These are phyloP conservation scores for Podiceps cristatus DNA, from an alignment of 2,113 vertebrate species.

Conservation along the genomic window DNA sequence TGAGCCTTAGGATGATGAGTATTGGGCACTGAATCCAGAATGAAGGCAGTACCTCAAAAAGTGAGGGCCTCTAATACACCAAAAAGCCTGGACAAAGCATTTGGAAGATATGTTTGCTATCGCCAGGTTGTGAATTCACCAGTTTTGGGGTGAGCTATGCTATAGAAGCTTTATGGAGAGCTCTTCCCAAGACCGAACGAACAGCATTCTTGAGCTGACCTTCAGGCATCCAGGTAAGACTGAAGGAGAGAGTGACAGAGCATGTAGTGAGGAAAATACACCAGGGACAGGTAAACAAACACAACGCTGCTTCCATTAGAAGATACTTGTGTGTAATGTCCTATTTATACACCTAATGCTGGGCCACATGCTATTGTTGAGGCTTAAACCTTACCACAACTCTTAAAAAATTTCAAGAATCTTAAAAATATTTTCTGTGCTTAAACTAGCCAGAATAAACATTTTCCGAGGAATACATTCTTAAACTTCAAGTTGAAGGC, in stretches of 20 bases:
- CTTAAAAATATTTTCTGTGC: background rate
- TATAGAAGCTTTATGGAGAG: background rate
- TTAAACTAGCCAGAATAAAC: background rate
- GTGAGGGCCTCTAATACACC: background rate
- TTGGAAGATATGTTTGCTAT: background rate
- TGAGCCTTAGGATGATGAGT: conserved; percentile 1
- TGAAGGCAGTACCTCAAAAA: background rate
- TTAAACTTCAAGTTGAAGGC: background rate
- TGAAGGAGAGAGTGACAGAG: background rate
- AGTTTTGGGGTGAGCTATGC: background rate
- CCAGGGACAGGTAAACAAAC: background rate
- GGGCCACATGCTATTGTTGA: background rate
- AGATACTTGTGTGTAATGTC: background rate
- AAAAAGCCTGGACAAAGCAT: background rate
- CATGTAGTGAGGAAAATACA: background rate
- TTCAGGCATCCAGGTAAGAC: background rate
- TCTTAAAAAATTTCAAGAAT: background rate
- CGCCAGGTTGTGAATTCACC: background rate
- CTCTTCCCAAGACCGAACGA: background rate
- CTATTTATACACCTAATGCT: background rate
- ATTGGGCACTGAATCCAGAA: background rate
- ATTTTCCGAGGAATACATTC: background rate
- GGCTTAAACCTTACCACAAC: background rate
- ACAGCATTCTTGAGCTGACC: background rate
- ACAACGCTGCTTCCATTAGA: background rate